Base-by-base conservation (phyloP, 1,140 invertebrate genomes). In the Archivesica marissinica region DNA sequence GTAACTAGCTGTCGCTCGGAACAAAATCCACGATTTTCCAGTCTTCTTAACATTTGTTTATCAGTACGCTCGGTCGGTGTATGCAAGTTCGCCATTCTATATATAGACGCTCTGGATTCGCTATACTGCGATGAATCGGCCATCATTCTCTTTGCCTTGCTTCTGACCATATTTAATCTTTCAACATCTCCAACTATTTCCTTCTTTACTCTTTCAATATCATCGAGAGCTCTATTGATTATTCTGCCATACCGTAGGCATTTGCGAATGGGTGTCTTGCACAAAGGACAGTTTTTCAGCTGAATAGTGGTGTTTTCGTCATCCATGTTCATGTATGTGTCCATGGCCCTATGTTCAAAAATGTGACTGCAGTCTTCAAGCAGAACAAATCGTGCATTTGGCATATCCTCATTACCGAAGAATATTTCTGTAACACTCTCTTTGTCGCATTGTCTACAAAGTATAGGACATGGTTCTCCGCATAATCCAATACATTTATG, bases 211-310 rank as follows among this genome's bases (percentile, higher is more conserved):
- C 54, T 54, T 54, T 89, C 87, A 52, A 89, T 89, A 35, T 88
- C 77, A 28, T 39, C 15, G 1, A 89, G 74, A 4, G 80, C 50
- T 33, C 90, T 61, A 87, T 96, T 96, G 0, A 96, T 93, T 7
- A 94, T 89, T 79, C 95, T 94, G 78, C 95, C 95, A 89, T 96
- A 96, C 28, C 96, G 92, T 13, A 94, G 88, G 85, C 95, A 96
- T 85, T 94, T 95, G 33, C 94, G 93, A n/a, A 97, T 96, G 0
- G 94, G 93, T 20, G 95, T 95, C 79, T 95, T 95, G 88, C 96
- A 97, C 84, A 91, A 93, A 7, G 96, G 96, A 92, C 96, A 97
- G 0, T 87, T 74, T 85, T 95, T 96, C 77, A 96, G 92, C n/a
- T 93, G 85, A 61, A 96, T 95, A 15, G 74, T 77, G 0, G 59